These are phyloP conservation scores for Sebastes schlegelii DNA, from an alignment of 2,113 vertebrate species.

Conservation along the genomic window DNA sequence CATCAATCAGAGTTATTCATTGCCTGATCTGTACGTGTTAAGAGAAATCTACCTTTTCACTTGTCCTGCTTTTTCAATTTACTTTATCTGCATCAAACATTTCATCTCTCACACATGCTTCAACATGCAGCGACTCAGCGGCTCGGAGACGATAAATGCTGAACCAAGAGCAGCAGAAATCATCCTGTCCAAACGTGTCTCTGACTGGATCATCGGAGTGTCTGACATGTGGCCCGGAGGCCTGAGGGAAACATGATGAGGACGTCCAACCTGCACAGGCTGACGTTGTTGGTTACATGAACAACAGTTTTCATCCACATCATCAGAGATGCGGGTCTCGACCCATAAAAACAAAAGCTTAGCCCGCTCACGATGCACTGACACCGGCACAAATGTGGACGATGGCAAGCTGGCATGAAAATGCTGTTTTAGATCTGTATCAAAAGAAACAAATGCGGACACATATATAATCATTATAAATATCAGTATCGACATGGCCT, in stretches of 20 bases:
- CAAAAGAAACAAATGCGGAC: too few species aligned
- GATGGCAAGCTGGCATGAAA: not conserved
- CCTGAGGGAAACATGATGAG: constrained; percentile 38
- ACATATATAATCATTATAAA: too few species aligned
- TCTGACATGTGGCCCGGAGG: constrained; percentile 42
- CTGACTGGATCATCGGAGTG: constrained; percentile 14
- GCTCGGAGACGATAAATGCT: constrained; percentile 25
- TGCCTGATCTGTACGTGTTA: not conserved
- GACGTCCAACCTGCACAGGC: constrained; percentile 30
- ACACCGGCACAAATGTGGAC: not conserved
- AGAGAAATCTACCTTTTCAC: not conserved
- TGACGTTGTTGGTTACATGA: constrained; percentile 39
- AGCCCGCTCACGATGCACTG: not conserved
- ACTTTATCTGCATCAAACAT: not conserved
- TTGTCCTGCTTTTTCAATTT: not conserved
- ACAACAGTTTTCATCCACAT: constrained; percentile 1
- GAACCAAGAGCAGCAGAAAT: constrained; percentile 41
- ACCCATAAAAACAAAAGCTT: constrained; percentile 9
- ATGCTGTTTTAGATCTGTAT: not conserved
- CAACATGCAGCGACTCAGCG: not conserved
- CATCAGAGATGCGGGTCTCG: not conserved
- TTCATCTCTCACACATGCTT: not conserved
- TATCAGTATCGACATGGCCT: too few species aligned
- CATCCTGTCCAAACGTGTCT: constrained; percentile 34
- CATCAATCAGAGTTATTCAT: not conserved